Conservation (phyloP, 2,113 vertebrate species). For the Epinephelus cyanopodus region DNA sequence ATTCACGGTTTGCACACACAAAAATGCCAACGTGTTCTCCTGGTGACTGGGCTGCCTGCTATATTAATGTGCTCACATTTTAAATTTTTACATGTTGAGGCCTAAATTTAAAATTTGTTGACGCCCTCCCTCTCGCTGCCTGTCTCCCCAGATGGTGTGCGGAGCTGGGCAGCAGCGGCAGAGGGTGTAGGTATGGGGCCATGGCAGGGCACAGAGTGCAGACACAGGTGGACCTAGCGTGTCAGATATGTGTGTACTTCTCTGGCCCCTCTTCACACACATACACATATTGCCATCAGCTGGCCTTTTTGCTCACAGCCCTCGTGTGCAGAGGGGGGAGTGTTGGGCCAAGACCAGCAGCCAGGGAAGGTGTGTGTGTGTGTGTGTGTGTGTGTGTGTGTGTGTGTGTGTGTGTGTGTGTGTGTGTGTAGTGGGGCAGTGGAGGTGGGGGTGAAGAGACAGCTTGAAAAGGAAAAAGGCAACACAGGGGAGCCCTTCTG, state of each 20-base stretch:
- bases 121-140: background rate
- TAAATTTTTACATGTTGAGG: background rate
- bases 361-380: conserved; percentile 39
- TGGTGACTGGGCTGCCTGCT: no score
- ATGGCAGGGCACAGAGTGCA: conserved; percentile 51
- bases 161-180: conserved; percentile 48
- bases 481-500: conserved; percentile 74
- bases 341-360: conserved; percentile 58
- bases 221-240: conserved; percentile 71
- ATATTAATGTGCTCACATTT: background rate
- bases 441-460: conserved; percentile 62
- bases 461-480: conserved; percentile 71
- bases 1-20: no score
- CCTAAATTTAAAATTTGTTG: background rate
- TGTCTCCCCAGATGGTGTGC: conserved; percentile 48
- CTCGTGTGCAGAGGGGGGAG: conserved; percentile 38
- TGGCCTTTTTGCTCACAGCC: conserved; percentile 59
- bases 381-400: conserved; percentile 25
- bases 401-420: conserved; percentile 20
- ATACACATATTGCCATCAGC: conserved; percentile 66
- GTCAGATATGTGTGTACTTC: conserved; percentile 51
- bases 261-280: conserved; percentile 57
- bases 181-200: conserved; percentile 43
- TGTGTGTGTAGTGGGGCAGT: conserved; percentile 2
- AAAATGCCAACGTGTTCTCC: no score